Evolutionary conservation across 2,888 invertebrate genomes (phyloP).

Genomic region (Drosophila diplacantha): DNA sequence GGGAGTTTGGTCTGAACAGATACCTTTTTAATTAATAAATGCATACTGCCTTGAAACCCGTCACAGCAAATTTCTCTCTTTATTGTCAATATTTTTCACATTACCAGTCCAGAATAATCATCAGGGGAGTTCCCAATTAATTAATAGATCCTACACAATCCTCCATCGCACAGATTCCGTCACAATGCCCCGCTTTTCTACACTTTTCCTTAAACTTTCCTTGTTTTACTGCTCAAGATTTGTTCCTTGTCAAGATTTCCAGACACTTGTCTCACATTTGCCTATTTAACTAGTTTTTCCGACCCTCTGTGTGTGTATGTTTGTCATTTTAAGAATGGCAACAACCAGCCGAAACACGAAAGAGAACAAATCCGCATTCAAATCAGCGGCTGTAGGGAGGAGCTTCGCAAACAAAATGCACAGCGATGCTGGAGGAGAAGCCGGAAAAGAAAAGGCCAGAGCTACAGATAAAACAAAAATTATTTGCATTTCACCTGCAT

Average conservation of each 20-base stretch:
- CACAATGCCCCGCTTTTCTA: background rate
- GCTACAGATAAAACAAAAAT: constrained; percentile 64
- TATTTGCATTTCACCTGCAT: constrained; percentile 71
- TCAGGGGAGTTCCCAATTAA: background rate
- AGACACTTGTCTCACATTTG: constrained; percentile 46
- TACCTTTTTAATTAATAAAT: background rate
- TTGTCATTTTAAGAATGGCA: constrained; percentile 39
- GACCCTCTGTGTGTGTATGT: constrained; percentile 12
- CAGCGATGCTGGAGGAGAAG: constrained; percentile 1
- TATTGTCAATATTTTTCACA: constrained; percentile 21
- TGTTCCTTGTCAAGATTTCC: constrained; percentile 24
- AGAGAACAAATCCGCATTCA: constrained; percentile 13
- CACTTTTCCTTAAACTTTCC: constrained; percentile 32
- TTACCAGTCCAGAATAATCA: constrained; percentile 12
- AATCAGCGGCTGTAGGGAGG: constrained; percentile 31
- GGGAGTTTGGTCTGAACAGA: background rate
- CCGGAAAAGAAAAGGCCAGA: constrained; percentile 32
- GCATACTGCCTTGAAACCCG: background rate
- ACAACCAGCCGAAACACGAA: constrained; percentile 15
- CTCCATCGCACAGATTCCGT: no score
- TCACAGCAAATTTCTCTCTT: constrained; percentile 27
- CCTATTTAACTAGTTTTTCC: constrained; percentile 50
- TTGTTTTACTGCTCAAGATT: constrained; percentile 30
- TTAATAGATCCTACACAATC: background rate
- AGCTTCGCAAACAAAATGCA: constrained; percentile 16